A percentile compares a stretch with the other conserved stretches of the same genome.
Evolutionary conservation across 2,888 invertebrate species (phyloP).

Genomic region (Tupiocoris notatus): DNA sequence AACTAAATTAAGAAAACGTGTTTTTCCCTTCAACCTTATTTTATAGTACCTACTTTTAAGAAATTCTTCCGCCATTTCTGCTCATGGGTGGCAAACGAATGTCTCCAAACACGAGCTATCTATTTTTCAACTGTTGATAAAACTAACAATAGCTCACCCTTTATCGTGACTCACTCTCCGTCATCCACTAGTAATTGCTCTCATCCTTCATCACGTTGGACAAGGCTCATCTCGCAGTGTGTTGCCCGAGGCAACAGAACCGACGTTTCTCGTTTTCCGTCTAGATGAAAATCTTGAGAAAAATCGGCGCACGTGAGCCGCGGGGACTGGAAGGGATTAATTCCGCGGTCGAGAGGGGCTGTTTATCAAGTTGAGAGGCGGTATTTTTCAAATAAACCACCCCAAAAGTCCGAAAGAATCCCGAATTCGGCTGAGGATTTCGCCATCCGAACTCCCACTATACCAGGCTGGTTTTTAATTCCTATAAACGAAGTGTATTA

Average conservation of each 20-base stretch:
- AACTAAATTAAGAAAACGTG: no score
- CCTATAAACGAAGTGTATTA: no score
- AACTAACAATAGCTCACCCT: neutral
- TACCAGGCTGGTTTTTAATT: no score
- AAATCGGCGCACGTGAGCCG: neutral
- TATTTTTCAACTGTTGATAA: no score
- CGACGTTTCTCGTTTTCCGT: neutral
- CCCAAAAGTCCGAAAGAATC: no score
- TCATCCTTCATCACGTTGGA: neutral
- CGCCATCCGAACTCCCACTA: no score
- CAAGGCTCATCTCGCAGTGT: neutral
- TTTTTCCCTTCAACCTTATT: no score
- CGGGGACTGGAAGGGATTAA: neutral
- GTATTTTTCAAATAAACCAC: neutral
- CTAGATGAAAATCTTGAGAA: neutral
- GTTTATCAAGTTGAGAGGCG: neutral
- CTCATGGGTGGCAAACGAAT: no score
- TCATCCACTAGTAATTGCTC: neutral
- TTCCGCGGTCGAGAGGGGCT: neutral
- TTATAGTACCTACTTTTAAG: no score
- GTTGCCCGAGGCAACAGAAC: neutral
- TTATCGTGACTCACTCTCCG: neutral
- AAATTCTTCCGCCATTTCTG: no score
- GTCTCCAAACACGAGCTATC: no score
- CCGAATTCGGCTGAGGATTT: no score